These are phyloP conservation scores for Zelostemma sp. DNA, from an alignment of 1,140 invertebrate species.

Conservation along the genomic window DNA sequence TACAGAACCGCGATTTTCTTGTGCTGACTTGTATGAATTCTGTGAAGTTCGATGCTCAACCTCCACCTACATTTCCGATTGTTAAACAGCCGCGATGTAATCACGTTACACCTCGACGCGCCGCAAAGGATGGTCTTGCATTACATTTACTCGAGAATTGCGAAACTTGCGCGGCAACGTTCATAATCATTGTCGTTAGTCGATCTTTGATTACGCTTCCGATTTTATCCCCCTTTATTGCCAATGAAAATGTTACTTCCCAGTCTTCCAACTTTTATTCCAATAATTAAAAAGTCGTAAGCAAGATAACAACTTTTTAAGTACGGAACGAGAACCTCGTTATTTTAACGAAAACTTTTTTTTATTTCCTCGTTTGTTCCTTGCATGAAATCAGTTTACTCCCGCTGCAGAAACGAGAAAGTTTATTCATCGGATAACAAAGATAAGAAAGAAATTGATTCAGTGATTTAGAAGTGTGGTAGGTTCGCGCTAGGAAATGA, in stretches of 20 bases:
- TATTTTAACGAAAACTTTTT: background rate
- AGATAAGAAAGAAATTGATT: no score
- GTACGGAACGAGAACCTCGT: no score
- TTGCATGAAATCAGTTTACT: no score
- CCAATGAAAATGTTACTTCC: no score
- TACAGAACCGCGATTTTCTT: constrained; percentile 31
- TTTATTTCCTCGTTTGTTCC: no score
- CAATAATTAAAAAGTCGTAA: constrained; percentile 2
- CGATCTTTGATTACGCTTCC: background rate
- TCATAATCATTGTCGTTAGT: background rate
- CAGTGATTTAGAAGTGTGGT: no score
- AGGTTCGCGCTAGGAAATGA: no score
- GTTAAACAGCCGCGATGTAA: constrained; percentile 29
- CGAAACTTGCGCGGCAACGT: no score
- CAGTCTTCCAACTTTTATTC: no score
- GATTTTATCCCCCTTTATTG: background rate
- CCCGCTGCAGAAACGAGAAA: no score
- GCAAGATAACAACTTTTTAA: background rate
- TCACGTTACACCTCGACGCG: constrained; percentile 29
- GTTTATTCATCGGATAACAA: no score
- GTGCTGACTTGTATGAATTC: constrained; percentile 19
- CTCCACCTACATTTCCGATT: constrained; percentile 40
- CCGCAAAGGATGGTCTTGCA: constrained; percentile 16
- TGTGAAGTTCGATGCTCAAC: constrained; percentile 34
- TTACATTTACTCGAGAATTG: no score